Conservation (phyloP, 1,140 invertebrate genomes). For the Antheraea mylitta region DNA sequence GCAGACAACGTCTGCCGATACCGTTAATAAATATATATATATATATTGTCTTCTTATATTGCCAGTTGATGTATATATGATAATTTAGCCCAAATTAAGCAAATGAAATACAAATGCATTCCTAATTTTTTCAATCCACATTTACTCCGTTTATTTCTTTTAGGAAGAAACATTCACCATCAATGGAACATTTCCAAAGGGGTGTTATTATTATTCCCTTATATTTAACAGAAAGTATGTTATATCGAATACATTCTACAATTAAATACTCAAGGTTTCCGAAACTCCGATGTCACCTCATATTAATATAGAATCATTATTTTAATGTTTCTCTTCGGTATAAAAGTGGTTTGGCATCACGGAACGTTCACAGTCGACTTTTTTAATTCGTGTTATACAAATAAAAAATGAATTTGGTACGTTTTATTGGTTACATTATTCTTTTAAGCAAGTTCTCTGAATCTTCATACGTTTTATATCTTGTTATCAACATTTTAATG, state of each 20-base stretch:
- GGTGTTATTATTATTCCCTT: neutral
- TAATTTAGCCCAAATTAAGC: no score
- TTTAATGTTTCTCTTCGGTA: conserved; percentile 19
- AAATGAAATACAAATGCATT: no score
- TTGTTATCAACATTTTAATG: no score
- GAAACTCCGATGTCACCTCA: conserved; percentile 29
- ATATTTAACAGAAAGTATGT: neutral
- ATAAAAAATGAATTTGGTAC: conserved; percentile 42
- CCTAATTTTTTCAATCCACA: no score
- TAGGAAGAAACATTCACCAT: no score
- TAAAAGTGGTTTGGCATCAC: conserved; percentile 35
- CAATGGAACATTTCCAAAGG: no score
- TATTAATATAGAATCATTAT: conserved; percentile 6
- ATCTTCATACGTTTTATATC: no score
- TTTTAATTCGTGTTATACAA: conserved; percentile 8
- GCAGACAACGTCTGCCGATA: no score
- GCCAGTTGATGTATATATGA: no score
- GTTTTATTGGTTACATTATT: conserved; percentile 8
- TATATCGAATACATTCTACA: neutral
- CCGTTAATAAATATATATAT: no score
- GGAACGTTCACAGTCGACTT: conserved; percentile 21
- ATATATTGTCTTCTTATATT: no score
- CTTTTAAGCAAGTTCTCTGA: neutral
- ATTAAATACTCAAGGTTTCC: conserved; percentile 29
- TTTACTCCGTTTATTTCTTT: no score